These are phyloP conservation scores for Calameuta pallipes DNA, from an alignment of 2,888 invertebrate species.

Conservation along the genomic window DNA sequence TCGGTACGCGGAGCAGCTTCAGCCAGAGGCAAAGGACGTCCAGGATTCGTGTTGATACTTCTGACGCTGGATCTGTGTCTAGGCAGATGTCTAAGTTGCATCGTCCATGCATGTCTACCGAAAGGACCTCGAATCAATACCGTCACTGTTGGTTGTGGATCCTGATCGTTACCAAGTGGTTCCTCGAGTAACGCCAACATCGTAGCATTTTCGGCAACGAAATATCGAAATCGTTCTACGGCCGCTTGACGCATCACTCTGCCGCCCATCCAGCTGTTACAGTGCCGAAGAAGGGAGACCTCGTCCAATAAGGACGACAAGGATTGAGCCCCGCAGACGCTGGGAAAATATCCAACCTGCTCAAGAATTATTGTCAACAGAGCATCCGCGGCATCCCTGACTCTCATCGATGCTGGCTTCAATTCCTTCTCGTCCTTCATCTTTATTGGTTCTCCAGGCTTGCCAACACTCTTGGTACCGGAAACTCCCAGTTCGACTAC, in stretches of 20 bases:
- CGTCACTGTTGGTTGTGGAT: constrained; percentile 92
- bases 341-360: constrained; percentile 88
- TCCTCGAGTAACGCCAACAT: constrained; percentile 91
- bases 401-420: constrained; percentile 97
- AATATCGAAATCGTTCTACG: constrained; percentile 83
- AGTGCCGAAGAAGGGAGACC: constrained; percentile 81
- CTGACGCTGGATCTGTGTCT: constrained; percentile 81
- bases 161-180: constrained; percentile 91
- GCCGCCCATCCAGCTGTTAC: constrained; percentile 73
- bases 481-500: constrained; percentile 98
- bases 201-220: constrained; percentile 90
- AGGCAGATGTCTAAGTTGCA: constrained; percentile 88
- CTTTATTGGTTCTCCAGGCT: constrained; percentile 88
- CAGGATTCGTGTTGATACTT: constrained; percentile 73
- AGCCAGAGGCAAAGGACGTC: constrained; percentile 82
- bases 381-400: constrained; percentile 96
- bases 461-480: constrained; percentile 89
- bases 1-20: constrained; percentile 77
- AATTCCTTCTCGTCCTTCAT: constrained; percentile 96
- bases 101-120: constrained; percentile 95
- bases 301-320: constrained; percentile 91
- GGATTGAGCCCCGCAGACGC: constrained; percentile 85
- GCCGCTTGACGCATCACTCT: constrained; percentile 71
- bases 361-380: constrained; percentile 91
- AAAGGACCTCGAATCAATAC: constrained; percentile 92